Evolutionary conservation across 1,140 invertebrate species (phyloP).

Genomic region (Brachionus koreanus): DNA sequence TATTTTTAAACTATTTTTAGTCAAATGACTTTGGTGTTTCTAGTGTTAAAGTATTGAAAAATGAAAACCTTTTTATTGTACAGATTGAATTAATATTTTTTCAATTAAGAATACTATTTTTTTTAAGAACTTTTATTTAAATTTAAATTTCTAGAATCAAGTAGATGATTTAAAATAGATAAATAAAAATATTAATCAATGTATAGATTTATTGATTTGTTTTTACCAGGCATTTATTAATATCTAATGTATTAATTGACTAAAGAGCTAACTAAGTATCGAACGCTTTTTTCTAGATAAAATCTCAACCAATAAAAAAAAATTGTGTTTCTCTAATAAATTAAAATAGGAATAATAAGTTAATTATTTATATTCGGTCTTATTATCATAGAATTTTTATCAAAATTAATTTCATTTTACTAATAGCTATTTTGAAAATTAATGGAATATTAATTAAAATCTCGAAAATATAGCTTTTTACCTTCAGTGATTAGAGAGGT

Average conservation of each 20-base stretch:
- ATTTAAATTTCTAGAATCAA: no score
- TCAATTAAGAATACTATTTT: no score
- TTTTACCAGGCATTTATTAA: no score
- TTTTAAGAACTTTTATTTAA: no score
- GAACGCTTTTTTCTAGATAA: not conserved
- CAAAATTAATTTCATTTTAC: not conserved
- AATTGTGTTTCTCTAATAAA: not conserved
- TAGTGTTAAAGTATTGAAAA: no score
- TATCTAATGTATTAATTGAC: not conserved
- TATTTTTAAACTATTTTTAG: no score
- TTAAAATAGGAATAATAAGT: not conserved
- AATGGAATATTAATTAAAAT: constrained; percentile 6
- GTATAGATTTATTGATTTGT: not conserved
- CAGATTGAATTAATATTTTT: no score
- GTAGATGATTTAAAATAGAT: no score
- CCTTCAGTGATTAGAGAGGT: not conserved
- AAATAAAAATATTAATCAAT: not conserved
- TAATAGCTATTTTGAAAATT: not conserved
- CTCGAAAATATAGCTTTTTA: not conserved
- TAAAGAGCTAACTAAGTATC: not conserved
- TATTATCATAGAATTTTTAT: not conserved
- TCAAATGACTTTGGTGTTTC: no score
- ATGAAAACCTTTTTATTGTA: no score
- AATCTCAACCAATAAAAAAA: not conserved
- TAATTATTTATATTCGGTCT: not conserved